phyloP scores from a whole-genome alignment of 2,888 invertebrate species.

The Lasioglossum figueresi region DNA sequence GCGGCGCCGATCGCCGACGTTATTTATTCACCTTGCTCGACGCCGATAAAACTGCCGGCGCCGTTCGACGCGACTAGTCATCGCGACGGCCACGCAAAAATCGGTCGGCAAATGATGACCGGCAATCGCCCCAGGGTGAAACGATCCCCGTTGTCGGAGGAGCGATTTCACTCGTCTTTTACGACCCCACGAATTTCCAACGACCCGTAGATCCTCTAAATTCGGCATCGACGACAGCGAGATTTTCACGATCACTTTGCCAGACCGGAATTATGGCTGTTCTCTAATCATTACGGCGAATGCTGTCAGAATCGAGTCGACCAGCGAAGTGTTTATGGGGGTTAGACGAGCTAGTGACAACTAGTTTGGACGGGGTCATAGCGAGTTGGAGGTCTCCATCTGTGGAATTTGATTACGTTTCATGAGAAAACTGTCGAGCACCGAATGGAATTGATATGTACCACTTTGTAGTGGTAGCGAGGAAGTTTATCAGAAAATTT shows the following conservation, averaged over 20 bases:
- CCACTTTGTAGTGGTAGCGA: not conserved
- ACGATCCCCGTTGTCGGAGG: not conserved
- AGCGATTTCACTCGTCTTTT: not conserved
- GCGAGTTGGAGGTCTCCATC: not conserved
- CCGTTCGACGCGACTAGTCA: not conserved
- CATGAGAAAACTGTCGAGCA: not conserved
- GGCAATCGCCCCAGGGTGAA: not conserved
- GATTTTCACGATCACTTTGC: not conserved
- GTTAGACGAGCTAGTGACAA: not conserved
- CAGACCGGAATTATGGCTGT: not conserved
- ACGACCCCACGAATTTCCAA: not conserved
- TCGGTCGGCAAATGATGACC: not conserved
- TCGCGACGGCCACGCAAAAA: not conserved
- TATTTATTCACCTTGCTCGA: slow-evolving; percentile 31
- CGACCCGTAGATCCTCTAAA: not conserved
- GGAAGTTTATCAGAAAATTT: not conserved
- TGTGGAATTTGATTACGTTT: not conserved
- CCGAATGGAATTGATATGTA: not conserved
- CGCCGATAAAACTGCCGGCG: slow-evolving; percentile 2
- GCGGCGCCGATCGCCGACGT: slow-evolving; percentile 3
- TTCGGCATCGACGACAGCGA: not conserved
- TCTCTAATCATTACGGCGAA: not conserved
- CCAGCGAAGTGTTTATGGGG: not conserved
- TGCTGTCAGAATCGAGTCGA: not conserved
- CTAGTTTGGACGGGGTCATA: not conserved